These are phyloP conservation scores for Daboia siamensis DNA, from an alignment of 2,113 vertebrate genomes.

Conservation along the genomic window DNA sequence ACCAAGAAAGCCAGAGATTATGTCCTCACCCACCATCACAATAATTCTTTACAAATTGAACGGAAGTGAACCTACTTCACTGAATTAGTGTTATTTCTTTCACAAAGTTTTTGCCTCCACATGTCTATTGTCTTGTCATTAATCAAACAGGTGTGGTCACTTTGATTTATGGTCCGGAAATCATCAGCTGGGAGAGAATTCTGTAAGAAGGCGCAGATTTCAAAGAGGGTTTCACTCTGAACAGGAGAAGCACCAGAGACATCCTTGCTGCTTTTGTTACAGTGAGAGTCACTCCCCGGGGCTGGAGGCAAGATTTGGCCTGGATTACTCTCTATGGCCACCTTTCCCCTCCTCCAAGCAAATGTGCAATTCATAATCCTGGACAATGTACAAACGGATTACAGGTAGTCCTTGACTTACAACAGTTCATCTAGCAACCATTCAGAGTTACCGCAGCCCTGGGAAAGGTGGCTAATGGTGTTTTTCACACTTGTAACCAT, in stretches of 20 bases:
- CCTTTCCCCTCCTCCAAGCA: background rate
- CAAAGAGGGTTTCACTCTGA: slow-evolving; percentile 27
- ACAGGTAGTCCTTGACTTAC: background rate
- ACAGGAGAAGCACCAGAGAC: background rate
- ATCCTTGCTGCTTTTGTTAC: background rate
- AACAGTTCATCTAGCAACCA: too few species aligned
- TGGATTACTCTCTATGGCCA: background rate
- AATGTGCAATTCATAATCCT: background rate
- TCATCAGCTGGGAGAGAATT: slow-evolving; percentile 81
- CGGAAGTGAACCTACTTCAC: slow-evolving; percentile 81
- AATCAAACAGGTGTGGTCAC: slow-evolving; percentile 84
- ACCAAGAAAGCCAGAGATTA: background rate
- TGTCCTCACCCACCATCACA: background rate
- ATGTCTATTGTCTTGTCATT: slow-evolving; percentile 86
- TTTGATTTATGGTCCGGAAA: slow-evolving; percentile 85
- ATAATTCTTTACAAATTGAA: slow-evolving; percentile 20
- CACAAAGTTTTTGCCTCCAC: slow-evolving; percentile 89
- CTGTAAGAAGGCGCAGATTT: slow-evolving; percentile 71
- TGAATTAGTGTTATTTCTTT: slow-evolving; percentile 82
- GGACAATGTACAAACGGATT: background rate
- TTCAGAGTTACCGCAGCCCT: too few species aligned
- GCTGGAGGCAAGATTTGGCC: too few species aligned
- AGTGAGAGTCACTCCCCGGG: background rate
- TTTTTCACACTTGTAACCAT: too few species aligned
- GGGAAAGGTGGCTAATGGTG: too few species aligned